Percentiles rank a stretch among this genome's conserved stretches.
phyloP scores from a whole-genome alignment of 2,113 vertebrate genomes.

The Amphiprion ocellaris region DNA sequence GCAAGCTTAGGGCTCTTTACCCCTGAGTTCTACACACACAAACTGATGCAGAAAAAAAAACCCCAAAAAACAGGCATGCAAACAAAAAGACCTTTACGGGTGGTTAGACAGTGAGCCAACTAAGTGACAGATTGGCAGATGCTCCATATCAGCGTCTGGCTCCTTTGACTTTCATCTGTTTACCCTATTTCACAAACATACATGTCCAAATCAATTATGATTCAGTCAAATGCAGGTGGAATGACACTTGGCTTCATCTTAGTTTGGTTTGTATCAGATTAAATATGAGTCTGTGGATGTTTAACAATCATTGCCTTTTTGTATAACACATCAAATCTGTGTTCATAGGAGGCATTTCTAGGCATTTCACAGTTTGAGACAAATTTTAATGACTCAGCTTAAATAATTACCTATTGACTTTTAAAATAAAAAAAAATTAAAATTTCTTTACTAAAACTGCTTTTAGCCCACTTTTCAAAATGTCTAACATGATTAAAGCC shows the following conservation, averaged over 20 bases:
- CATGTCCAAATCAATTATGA: conserved; percentile 60
- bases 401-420: neutral
- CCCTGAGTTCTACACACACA: conserved; percentile 18
- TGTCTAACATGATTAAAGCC: too few relatives aligned
- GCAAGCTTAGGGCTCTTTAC: conserved; percentile 9
- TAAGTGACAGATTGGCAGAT: conserved; percentile 78
- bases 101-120: conserved; percentile 55
- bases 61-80: conserved; percentile 37
- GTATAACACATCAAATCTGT: conserved; percentile 26
- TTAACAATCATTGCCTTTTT: conserved; percentile 29
- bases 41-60: conserved; percentile 31
- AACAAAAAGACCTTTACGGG: conserved; percentile 67
- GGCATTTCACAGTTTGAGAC: neutral
- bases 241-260: conserved; percentile 37
- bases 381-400: neutral
- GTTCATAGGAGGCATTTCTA: conserved; percentile 9
- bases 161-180: conserved; percentile 71
- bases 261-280: conserved; percentile 28
- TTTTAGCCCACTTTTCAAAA: too few relatives aligned
- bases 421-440: neutral
- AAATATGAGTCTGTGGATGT: conserved; percentile 22
- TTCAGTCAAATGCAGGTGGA: conserved; percentile 59
- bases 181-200: conserved; percentile 59
- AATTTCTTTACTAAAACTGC: neutral
- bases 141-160: conserved; percentile 48